These are phyloP conservation scores for Acrocephalus scirpaceus DNA, from an alignment of 2,797 vertebrate species.

Conservation along the genomic window DNA sequence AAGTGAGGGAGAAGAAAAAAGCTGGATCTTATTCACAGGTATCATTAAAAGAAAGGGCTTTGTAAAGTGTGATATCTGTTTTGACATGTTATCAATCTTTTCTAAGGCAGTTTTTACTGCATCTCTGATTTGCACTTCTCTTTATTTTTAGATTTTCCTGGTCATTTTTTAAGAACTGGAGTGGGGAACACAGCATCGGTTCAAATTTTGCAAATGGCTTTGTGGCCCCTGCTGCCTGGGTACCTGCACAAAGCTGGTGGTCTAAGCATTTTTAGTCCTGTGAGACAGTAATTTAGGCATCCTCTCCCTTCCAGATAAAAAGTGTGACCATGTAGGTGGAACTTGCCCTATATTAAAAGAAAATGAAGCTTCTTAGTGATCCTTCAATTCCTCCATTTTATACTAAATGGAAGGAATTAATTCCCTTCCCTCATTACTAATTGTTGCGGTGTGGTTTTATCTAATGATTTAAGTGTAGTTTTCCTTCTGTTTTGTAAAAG, in stretches of 20 bases:
- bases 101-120: not conserved
- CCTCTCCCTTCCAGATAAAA: not conserved
- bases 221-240: not conserved
- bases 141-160: not conserved
- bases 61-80: not conserved
- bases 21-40: not conserved
- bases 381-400: not conserved
- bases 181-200: not conserved
- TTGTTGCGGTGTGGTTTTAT: too few relatives aligned
- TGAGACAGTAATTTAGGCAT: not conserved
- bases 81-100: not conserved
- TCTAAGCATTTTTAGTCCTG: not conserved
- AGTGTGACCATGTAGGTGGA: not conserved
- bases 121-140: not conserved
- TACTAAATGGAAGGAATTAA: not conserved
- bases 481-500: too few relatives aligned
- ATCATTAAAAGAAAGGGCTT: not conserved
- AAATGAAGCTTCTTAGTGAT: not conserved
- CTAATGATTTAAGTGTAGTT: too few relatives aligned
- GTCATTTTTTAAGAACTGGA: not conserved
- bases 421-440: not conserved
- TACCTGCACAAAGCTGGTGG: accelerated
- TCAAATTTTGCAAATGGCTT: not conserved
- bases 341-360: not conserved
- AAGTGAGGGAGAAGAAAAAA: not conserved